Conservation (phyloP, 2,888 invertebrate species). For the Hedychridium roseum region DNA sequence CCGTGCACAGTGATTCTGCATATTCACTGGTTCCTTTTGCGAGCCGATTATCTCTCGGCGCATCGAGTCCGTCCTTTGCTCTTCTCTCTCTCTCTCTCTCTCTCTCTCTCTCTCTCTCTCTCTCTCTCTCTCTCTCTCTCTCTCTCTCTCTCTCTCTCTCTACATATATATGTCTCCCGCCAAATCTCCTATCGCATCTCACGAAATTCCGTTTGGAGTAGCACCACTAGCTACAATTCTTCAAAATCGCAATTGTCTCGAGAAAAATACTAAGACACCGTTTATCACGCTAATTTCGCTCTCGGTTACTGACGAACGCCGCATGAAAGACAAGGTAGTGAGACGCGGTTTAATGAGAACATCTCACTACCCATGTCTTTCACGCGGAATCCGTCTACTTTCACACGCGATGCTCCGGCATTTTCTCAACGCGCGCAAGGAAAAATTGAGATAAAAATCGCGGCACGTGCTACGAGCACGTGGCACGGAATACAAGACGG, state of each 20-base stretch:
- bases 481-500: too few species aligned
- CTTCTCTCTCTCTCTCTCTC: not conserved
- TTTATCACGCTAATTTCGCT: too few species aligned
- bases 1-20: constrained; percentile 1
- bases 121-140: not conserved
- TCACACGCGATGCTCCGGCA: too few species aligned
- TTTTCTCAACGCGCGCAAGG: too few species aligned
- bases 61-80: not conserved
- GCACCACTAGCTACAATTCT: too few species aligned
- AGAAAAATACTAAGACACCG: too few species aligned
- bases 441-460: too few species aligned
- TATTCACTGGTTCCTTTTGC: too few species aligned
- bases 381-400: constrained; percentile 72
- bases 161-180: constrained; percentile 6
- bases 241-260: too few species aligned
- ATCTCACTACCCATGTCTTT: constrained; percentile 99
- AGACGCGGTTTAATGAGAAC: constrained; percentile 77
- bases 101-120: not conserved
- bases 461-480: too few species aligned
- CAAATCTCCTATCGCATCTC: constrained; percentile 12
- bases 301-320: constrained; percentile 65
- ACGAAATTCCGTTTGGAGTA: too few species aligned
- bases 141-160: constrained; percentile 8
- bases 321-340: constrained; percentile 99
- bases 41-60: too few species aligned